Evolutionary conservation across 2,888 invertebrate genomes (phyloP), one percentile per base, ranked within the genome.

Genomic region (Macrosiphum euphorbiae): DNA sequence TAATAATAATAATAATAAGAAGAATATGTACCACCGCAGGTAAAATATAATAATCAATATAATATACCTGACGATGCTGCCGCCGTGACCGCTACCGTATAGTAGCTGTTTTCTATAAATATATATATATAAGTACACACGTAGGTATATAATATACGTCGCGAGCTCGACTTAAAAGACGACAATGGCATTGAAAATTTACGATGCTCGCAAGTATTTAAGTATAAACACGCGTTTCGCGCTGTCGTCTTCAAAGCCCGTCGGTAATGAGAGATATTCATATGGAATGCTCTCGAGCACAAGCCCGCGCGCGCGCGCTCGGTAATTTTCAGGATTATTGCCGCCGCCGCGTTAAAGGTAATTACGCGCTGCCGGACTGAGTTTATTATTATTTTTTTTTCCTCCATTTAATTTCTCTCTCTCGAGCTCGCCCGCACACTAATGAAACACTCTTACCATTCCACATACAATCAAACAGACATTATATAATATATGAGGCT

Each of bases 181-280:
- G 91, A 91, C 91, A 84, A 91, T 55, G 91, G 52, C 84, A 91
- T 26, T 91, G 91, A 55, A 84, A 91, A 91, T 91, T 91, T 84
- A 91, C 47, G 91, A 91, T 84, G 52, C 26, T 44, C 55, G 84
- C 84, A 84, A 91, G 91, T 91, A 91, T 91, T 91, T 91, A 91
- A 52, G 91, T 28, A 86, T 44, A 84, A 90, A 91, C 91, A 91
- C 91, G 91, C 52, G 84, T 91, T 91, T 84, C 78, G 90, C 78
- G 52, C 78, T 84, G 84, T 90, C 84, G 78, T 90, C 91, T 84
- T 84, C 91, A 91, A 91, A 91, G 84, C 84, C 84, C 84, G 91
- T 28, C 91, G 55, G 84, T 91, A 91, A 91, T 91, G 91, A 91
- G 84, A 67, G 90, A 84, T 26, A 47, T 24, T 41, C 55, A 52